Conservation (phyloP, 2,888 invertebrate genomes). For the Hypercompe scribonia region DNA sequence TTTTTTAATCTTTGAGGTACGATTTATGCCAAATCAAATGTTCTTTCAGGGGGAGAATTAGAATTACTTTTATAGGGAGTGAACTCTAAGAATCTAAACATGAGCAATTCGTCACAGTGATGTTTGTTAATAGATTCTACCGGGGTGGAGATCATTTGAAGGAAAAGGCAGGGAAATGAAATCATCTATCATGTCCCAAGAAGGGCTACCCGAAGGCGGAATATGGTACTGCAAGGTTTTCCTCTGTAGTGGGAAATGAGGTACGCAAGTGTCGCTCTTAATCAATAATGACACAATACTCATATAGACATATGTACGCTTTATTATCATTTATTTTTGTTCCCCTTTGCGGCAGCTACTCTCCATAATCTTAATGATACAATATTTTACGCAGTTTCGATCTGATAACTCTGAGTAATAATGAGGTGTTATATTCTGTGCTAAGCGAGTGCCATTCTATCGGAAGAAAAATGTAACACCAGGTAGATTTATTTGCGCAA, state of each 20-base stretch:
- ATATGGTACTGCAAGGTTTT: slow-evolving; percentile 34
- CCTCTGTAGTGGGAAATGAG: slow-evolving; percentile 36
- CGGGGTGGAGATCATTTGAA: slow-evolving; percentile 35
- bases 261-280: slow-evolving; percentile 22
- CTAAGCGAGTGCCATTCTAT: slow-evolving; percentile 32
- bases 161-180: slow-evolving; percentile 52
- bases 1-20: slow-evolving; percentile 67
- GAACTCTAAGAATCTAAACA: slow-evolving; percentile 40
- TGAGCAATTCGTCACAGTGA: slow-evolving; percentile 44
- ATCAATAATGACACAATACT: slow-evolving; percentile 45
- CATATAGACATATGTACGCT: slow-evolving; percentile 23
- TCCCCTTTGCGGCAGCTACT: slow-evolving; percentile 31
- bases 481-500: slow-evolving; percentile 53
- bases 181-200: slow-evolving; percentile 47
- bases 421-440: slow-evolving; percentile 37
- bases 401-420: slow-evolving; percentile 42
- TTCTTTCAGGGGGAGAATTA: slow-evolving; percentile 39
- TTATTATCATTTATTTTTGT: slow-evolving; percentile 43
- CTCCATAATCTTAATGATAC: slow-evolving; percentile 45
- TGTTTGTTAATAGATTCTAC: slow-evolving; percentile 44
- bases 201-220: slow-evolving; percentile 39
- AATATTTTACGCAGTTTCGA: slow-evolving; percentile 48
- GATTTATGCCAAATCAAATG: slow-evolving; percentile 45
- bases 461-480: slow-evolving; percentile 36
- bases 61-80: slow-evolving; percentile 27